Base-by-base conservation (phyloP, 1,140 invertebrate species). In the Calephelis virginiensis region DNA sequence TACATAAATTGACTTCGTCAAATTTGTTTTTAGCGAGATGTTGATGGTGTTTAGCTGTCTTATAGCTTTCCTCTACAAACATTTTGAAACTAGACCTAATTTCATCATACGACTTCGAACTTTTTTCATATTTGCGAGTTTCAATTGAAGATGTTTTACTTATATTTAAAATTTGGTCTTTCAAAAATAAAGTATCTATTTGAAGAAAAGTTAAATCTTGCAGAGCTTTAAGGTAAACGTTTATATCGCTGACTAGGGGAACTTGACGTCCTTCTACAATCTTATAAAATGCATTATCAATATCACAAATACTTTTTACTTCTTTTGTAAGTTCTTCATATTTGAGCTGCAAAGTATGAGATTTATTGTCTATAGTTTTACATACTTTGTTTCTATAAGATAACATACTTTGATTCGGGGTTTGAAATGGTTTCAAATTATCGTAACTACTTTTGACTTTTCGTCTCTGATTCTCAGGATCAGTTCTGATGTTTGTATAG, bases 101-200 rank as follows among this genome's bases (percentile, higher is more conserved):
- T 59, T 59, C 43, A 6, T 38, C 7, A 56, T 65, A 73, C 10
- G 70, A 14, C 17, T 49, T 28, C 9, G 28, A 8, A 13, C 71
- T 63, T 60, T 67, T 56, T 10, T 73, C 28, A 59, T 70, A 75
- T 49, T 71, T 49, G 1, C 50, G n/a, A 11, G 47, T 28, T 71
- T 80, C 77, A 40, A 60, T 50, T 8, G 14, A 5, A 14, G 28
- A 47, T 12, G 50, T 9, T 9, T 63, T 66, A 40, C 73, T 69
- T 8, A 77, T 71, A 64, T 72, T 70, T 49, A 80, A 59, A 10
- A 80, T 73, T 74, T 74, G 56, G 38, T 80, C 75, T 14, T 63
- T 71, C 10, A 73, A 48, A 71, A 73, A 77, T 10, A 67, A 69
- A 40, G 69, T 43, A 46, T 80, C 71, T 8, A 75, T 71, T 70